Evolutionary conservation across 2,113 vertebrate genomes (phyloP).

Genomic region (Aspidoscelis tigris): DNA sequence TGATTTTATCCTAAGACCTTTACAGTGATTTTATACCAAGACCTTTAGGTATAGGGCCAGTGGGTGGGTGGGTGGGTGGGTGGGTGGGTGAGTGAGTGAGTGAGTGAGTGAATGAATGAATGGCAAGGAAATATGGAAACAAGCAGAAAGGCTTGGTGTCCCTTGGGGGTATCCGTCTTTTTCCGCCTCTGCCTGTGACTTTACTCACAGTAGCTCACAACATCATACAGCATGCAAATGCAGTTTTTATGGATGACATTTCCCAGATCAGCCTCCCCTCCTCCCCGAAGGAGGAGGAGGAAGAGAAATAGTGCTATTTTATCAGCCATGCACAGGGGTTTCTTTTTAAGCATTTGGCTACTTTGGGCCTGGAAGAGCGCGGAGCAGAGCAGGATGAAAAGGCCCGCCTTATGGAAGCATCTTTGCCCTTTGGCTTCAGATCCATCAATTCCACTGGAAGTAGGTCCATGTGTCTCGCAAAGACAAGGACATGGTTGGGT

Average conservation of each 20-base stretch:
- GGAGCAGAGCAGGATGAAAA: constrained; percentile 36
- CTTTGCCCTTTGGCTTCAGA: constrained; percentile 34
- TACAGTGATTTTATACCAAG: no score
- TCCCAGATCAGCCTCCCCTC: constrained; percentile 75
- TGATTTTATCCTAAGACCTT: no score
- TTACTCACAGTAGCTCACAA: constrained; percentile 78
- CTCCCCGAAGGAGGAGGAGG: constrained; percentile 52
- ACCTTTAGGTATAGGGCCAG: no score
- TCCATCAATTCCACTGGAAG: constrained; percentile 45
- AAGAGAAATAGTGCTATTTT: constrained; percentile 80
- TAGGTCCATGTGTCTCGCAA: constrained; percentile 15
- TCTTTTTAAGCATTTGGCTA: constrained; percentile 68
- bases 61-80: no score
- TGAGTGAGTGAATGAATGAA: no score
- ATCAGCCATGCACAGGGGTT: constrained; percentile 65
- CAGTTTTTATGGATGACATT: constrained; percentile 83
- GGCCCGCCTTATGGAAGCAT: no score
- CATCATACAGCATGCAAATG: constrained; percentile 77
- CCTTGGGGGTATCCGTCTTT: neutral
- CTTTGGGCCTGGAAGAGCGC: constrained; percentile 44
- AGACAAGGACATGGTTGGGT: constrained; percentile 20
- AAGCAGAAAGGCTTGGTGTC: no score
- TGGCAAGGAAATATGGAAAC: no score
- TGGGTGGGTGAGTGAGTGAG: no score
- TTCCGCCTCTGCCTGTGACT: constrained; percentile 34